Evolutionary conservation across 2,888 invertebrate genomes (phyloP).

Genomic region (Leuctra nigra): DNA sequence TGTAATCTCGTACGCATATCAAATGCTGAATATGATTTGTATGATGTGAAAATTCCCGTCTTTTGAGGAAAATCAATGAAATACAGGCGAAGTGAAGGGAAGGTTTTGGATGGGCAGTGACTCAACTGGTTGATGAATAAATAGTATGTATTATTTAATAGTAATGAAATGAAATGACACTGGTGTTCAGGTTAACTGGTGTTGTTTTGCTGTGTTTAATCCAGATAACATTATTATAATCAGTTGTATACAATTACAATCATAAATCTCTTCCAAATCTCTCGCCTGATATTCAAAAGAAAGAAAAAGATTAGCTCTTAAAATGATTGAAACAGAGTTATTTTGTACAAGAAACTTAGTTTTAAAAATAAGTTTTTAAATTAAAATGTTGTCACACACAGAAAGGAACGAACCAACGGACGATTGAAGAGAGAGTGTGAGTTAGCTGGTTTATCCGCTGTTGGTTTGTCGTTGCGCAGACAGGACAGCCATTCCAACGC

Average conservation of each 20-base stretch:
- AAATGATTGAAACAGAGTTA: slow-evolving; percentile 14
- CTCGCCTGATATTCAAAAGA: not conserved
- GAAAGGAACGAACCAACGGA: slow-evolving; percentile 12
- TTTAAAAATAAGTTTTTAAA: not conserved
- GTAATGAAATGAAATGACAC: not conserved
- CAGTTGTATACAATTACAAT: slow-evolving; percentile 6
- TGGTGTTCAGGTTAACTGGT: slow-evolving; percentile 3
- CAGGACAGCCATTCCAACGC: slow-evolving; percentile 5
- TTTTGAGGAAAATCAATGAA: too few relatives aligned
- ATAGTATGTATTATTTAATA: slow-evolving; percentile 5
- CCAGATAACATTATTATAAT: slow-evolving; percentile 8
- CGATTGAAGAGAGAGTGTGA: not conserved
- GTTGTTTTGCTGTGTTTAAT: not conserved
- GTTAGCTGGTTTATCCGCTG: not conserved
- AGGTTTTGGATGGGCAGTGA: too few relatives aligned
- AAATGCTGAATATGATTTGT: too few relatives aligned
- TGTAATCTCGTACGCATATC: too few relatives aligned
- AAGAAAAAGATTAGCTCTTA: slow-evolving; percentile 6
- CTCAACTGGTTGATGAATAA: too few relatives aligned
- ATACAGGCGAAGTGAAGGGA: too few relatives aligned
- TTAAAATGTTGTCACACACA: slow-evolving; percentile 13
- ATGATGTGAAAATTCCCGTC: too few relatives aligned
- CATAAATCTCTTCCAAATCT: slow-evolving; percentile 6
- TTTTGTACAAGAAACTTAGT: slow-evolving; percentile 15
- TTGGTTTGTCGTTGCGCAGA: not conserved